These are phyloP conservation scores for Zoanthus solanderi DNA, from an alignment of 92 coral and sea anemone genomes.

Conservation along the genomic window DNA sequence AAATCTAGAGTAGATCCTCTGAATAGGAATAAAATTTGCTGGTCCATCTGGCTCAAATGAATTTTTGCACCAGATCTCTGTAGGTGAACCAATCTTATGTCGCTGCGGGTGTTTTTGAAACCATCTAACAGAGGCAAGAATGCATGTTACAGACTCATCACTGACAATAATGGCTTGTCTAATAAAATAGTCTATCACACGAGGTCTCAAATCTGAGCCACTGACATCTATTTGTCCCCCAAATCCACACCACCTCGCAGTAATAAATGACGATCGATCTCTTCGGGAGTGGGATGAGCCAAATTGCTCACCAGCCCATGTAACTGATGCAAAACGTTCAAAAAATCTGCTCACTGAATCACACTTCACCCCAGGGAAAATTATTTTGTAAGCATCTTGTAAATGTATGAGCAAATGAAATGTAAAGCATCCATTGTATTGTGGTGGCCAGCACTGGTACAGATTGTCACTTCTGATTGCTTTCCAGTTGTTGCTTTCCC, in stretches of 20 bases:
- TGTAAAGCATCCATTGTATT: too few relatives aligned
- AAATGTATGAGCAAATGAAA: too few relatives aligned
- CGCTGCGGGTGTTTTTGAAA: constrained; percentile 36
- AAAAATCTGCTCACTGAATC: constrained; percentile 5
- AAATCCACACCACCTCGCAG: constrained; percentile 2
- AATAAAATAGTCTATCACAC: constrained; percentile 37
- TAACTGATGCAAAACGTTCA: not conserved
- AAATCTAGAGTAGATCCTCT: constrained; percentile 42
- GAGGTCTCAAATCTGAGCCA: constrained; percentile 38
- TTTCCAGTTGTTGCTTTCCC: too few relatives aligned
- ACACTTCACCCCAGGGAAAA: not conserved
- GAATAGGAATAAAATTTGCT: constrained; percentile 49
- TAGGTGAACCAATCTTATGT: constrained; percentile 40
- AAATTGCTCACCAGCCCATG: not conserved
- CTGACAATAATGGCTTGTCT: constrained; percentile 32
- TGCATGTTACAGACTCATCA: constrained; percentile 14
- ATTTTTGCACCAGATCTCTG: constrained; percentile 52
- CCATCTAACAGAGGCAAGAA: constrained; percentile 55
- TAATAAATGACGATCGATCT: not conserved
- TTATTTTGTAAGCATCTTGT: too few relatives aligned
- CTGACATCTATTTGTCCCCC: constrained; percentile 30
- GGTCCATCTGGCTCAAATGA: constrained; percentile 46
- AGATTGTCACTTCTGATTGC: too few relatives aligned
- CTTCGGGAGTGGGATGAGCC: not conserved
- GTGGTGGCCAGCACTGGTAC: too few relatives aligned